These are phyloP conservation scores for Alfaro cultratus DNA, from an alignment of 2,797 vertebrate genomes.

Conservation along the genomic window DNA sequence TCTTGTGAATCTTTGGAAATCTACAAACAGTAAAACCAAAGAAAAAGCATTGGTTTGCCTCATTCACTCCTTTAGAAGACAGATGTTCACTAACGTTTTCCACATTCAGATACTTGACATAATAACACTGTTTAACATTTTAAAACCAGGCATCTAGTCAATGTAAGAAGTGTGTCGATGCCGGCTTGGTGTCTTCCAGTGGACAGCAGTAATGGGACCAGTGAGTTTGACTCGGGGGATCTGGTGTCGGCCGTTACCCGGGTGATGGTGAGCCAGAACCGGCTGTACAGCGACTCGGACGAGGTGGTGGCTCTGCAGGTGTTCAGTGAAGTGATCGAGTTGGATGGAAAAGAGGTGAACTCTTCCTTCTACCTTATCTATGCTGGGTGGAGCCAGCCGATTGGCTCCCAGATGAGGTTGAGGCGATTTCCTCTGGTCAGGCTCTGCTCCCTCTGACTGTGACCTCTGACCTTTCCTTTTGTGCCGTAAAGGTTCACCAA, in stretches of 20 bases:
- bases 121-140: neutral
- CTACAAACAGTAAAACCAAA: neutral
- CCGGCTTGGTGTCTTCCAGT: slow-evolving; percentile 67
- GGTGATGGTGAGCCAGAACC: slow-evolving; percentile 90
- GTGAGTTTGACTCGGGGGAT: slow-evolving; percentile 73
- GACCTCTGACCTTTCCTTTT: neutral
- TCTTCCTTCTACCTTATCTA: too few relatives aligned
- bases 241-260: slow-evolving; percentile 85
- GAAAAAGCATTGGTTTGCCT: neutral
- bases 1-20: neutral
- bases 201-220: slow-evolving; percentile 78
- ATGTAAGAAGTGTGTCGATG: neutral
- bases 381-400: neutral
- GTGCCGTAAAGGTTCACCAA: slow-evolving; percentile 86
- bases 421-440: neutral
- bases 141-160: neutral
- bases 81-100: neutral
- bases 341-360: slow-evolving; percentile 88
- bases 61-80: neutral
- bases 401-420: neutral
- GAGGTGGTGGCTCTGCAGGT: slow-evolving; percentile 86
- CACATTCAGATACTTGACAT: neutral
- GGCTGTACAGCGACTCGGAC: slow-evolving; percentile 84
- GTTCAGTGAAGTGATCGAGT: slow-evolving; percentile 90
- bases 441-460: neutral